A percentile compares a stretch with the other conserved stretches of the same genome.
Evolutionary conservation across 1,140 invertebrate genomes (phyloP).

Genomic region (Dreissena rostriformis): DNA sequence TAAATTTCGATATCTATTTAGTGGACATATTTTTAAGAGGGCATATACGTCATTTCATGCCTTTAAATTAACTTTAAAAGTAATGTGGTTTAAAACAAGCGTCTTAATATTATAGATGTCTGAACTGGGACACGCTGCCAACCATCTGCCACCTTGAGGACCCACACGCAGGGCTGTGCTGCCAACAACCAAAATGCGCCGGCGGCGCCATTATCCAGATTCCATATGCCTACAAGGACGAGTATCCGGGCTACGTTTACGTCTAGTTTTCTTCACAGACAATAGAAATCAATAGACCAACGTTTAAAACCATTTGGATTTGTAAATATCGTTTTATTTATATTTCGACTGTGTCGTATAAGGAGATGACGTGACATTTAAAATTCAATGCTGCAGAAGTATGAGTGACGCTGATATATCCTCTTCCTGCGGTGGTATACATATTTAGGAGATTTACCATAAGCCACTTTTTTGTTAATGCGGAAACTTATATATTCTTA

Average conservation of each 20-base stretch:
- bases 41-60: neutral
- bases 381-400: too few relatives aligned
- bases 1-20: too few relatives aligned
- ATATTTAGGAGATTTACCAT: too few relatives aligned
- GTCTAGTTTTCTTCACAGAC: neutral
- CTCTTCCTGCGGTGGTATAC: too few relatives aligned
- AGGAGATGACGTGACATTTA: too few relatives aligned
- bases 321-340: neutral
- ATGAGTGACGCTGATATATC: too few relatives aligned
- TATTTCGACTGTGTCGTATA: too few relatives aligned
- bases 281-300: neutral
- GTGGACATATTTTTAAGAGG: too few relatives aligned
- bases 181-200: conserved; percentile 41
- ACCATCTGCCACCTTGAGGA: neutral
- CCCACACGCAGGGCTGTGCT: conserved; percentile 6
- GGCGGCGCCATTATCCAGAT: conserved; percentile 23
- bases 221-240: conserved; percentile 34
- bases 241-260: conserved; percentile 35
- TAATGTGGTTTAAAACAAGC: neutral
- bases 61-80: too few relatives aligned
- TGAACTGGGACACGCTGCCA: neutral
- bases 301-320: neutral
- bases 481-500: too few relatives aligned
- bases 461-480: too few relatives aligned
- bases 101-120: neutral